Base-by-base conservation (phyloP, 2,113 vertebrate species). In the Micronycteris hirsuta region DNA sequence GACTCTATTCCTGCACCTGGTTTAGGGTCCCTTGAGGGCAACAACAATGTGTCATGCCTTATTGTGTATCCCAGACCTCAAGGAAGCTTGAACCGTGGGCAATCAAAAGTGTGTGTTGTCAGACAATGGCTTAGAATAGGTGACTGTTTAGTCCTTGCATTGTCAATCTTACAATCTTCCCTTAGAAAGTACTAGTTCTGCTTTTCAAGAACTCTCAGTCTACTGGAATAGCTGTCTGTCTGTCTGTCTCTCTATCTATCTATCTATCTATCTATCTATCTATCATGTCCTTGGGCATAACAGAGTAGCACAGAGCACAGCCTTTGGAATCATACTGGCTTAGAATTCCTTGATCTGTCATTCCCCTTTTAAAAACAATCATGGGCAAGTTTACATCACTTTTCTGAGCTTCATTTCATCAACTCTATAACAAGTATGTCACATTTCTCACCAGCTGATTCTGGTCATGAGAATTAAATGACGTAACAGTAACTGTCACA, bases 381-480 rank as follows among this genome's bases (percentile, higher is more conserved):
- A 45, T 15, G 33, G 24, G 41, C 19, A 71, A 58, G 7, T 86
- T 84, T 89, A 24, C 33, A 91, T 83, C 45, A 49, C 33, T 91
- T 94, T 54, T 80, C 43, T 67, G 54, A 85, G 41, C 16, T 36
- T 95, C 36, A 83, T 92, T 87, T 95, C 71, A 14, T 93, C 24
- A 31, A 19, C 31, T 89, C 1, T 92, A 83, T 94, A 91, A 83
- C 28, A 71, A 93, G 20, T 17, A 58, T 54, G 49, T 71, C 47
- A 43, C 2, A 0, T 89, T 93, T 4, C 49, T 95, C 12, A 45
- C 4, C 71, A 33, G 10, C 28, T 38, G 24, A 43, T 13, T 67
- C 45, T 73, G 54, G 17, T 84, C 19, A 0, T 52, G 47, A 93
- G 26, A 26, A 65, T 80, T 91, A 58, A 38, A 41, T 93, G n/a